Evolutionary conservation across 2,797 vertebrate species (phyloP).

Genomic region (Lepus townsendii): DNA sequence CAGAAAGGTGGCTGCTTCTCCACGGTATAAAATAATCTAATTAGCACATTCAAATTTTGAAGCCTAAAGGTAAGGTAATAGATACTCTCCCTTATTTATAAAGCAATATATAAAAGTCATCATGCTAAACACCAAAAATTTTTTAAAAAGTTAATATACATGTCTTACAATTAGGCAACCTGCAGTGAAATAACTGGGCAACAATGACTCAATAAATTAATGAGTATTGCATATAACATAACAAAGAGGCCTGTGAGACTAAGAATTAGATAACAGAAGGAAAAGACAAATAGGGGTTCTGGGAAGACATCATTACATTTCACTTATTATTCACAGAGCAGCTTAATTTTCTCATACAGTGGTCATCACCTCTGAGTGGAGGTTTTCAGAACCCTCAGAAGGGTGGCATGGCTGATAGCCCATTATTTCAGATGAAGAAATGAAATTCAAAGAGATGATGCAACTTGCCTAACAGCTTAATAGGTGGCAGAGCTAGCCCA

Average conservation of each 20-base stretch:
- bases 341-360: not conserved
- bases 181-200: not conserved
- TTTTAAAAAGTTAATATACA: not conserved
- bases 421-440: slow-evolving; percentile 44
- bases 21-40: not conserved
- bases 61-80: slow-evolving; percentile 20
- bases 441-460: slow-evolving; percentile 19
- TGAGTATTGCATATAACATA: not conserved
- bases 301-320: not conserved
- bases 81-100: slow-evolving; percentile 26
- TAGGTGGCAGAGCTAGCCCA: not conserved
- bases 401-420: not conserved
- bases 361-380: not conserved
- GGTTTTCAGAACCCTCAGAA: slow-evolving; percentile 39
- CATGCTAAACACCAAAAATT: slow-evolving; percentile 48
- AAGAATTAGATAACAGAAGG: not conserved
- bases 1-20: not conserved
- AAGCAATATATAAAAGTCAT: not conserved
- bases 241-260: not conserved
- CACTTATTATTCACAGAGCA: not conserved
- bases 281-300: slow-evolving; percentile 9
- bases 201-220: not conserved
- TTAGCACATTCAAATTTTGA: slow-evolving; percentile 20
- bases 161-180: not conserved
- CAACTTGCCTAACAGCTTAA: not conserved